Evolutionary conservation across 1,140 invertebrate species (phyloP), one percentile per base, ranked within the genome.

Genomic region (Zaprionus kolodkinae): DNA sequence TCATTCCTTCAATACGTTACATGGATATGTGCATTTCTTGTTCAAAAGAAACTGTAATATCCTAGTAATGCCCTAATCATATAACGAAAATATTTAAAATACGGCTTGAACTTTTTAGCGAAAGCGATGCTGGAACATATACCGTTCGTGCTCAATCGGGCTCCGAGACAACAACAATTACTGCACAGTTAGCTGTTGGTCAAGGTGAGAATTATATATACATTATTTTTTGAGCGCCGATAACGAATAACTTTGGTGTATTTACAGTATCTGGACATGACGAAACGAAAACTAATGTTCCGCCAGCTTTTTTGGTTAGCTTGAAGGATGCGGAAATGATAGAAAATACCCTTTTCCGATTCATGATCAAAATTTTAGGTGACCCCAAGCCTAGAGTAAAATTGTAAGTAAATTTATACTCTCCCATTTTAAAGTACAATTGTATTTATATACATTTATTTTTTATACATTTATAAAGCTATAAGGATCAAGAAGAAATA

Each of bases 351-450:
- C 97, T 96, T 79, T 94, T 98, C 25, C 95, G 97, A 35, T 98
- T 98, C 91, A 97, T 98, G 95, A 94, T 98, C 59, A 97, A 97
- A 93, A 96, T 98, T 10, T 96, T 96, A 77, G 97, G 97, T 30
- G 95, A 97, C 84, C 97, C 97, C 2, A 96, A 96, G 83, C 97
- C 97, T 11, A 94, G 95, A 15, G 94, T 98, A 3, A 95, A 95
- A 93, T 98, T 98, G 97, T 98, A 94, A 95, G 96, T 95, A 40
- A 1, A 25, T 11, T 38, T 12, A 15, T n/a, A 15, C 6, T 1
- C 0, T n/a, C 6, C n/a, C n/a, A 43, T 43, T 25, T n/a, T 30
- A 30, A 30, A 45, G 15, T 5, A 21, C 27, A 30, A 30, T 5
- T 30, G 27, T 6, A 30, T 10, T n/a, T 33, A 17, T 12, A 61